Evolutionary conservation across 2,113 vertebrate genomes (phyloP), one percentile per base, ranked within the genome.

Genomic region (Spilogale gracilis): DNA sequence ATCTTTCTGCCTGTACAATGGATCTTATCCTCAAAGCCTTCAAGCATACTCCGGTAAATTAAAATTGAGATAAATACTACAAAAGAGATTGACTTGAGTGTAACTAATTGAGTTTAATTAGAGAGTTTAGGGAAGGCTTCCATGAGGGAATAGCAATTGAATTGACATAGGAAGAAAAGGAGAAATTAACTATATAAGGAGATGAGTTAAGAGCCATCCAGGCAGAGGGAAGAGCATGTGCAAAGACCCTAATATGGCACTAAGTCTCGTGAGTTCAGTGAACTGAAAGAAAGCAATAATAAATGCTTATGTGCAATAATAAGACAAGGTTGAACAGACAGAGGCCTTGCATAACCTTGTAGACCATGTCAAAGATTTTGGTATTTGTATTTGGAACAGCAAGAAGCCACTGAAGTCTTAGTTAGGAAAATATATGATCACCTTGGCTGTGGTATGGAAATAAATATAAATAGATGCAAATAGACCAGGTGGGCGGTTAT

Each of bases 91-190:
- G 50, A 80, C n/a, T 82, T 90, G 11, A 74, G 7, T 91, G 4
- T 89, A 95, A 94, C 65, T 86, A 56, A 74, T 83, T 80, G 27
- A 92, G 2, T 91, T 97, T 90, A 54, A 20, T 61, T 93, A 73
- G 83, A 92, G 38, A 83, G 32, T 89, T 61, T 94, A 81, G 32
- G 58, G 38, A 91, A 81, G 32, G 45, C 54, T 93, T 91, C 48
- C 50, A 25, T 50, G 89, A 96, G 11, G 6, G 45, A 86, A 74
- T 87, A 50, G 10, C 12, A 79, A n/a, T 78, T 93, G 61, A 97
- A 60, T 4, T 97, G 90, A 90, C 30, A 94, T 96, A 30, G 94
- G 50, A 95, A 91, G 74, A 52, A 86, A 67, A 58, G 30, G 79
- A 92, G 48, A 93, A 94, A 88, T 79, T 74, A 88, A 25, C 81